Base-by-base conservation (phyloP, 1,140 invertebrate species). In the Oreohelix idahoensis region DNA sequence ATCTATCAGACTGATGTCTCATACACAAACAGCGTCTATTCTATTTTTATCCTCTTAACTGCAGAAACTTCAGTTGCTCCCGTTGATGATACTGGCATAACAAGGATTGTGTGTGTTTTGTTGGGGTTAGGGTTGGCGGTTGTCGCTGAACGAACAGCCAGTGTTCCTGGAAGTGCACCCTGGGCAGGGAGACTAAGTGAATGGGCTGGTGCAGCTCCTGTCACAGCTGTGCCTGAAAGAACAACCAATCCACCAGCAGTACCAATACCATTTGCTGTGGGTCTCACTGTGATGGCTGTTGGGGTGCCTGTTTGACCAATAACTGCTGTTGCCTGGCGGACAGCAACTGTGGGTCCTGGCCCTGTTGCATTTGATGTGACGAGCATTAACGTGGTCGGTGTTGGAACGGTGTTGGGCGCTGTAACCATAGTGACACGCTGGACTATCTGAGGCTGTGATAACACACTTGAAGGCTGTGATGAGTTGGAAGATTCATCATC, bases 51-150 rank as follows among this genome's bases (percentile, higher is more conserved):
- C 83, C 89, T 81, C 84, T 91, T 90, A 39, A 86, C 86, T 35
- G 83, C 86, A 42, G 87, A 58, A 26, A 82, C 84, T 32, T 90
- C 89, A 74, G 86, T 76, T 66, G 86, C 87, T 49, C 84, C 85
- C 32, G 86, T 70, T 81, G 85, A 26, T 86, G 88, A 89, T 0
- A 92, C 89, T 17, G 91, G 91, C 89, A 92, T 89, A 2, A 92
- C 90, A 49, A 92, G 87, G 80, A 92, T 91, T 35, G 87, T 89
- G 79, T 86, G 85, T 39, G 89, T 91, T 74, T 91, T 91, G 79
- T 88, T 88, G 38, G 87, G 86, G 29, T 82, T 86, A 32, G 83
- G 45, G 20, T 83, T 85, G 38, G 81, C 85, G 1, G 84, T 75
- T 10, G 85, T 81, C 32, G 90, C 88, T 35, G 89, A 86, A 71